These are phyloP conservation scores for Lepidurus couesii DNA, from an alignment of 1,140 invertebrate genomes.

Conservation along the genomic window DNA sequence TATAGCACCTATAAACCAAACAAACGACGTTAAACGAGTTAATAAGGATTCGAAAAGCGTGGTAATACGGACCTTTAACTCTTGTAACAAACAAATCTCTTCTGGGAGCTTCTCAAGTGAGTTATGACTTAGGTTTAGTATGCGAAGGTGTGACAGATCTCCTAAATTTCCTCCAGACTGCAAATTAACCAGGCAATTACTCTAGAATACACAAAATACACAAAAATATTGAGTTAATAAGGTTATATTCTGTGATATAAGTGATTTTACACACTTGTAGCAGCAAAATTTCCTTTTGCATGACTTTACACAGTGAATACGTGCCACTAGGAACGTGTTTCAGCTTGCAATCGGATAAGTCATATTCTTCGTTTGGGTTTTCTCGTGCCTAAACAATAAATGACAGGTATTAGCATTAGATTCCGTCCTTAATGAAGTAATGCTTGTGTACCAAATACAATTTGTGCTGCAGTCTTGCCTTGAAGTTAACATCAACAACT, in stretches of 20 bases:
- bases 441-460: not conserved
- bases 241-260: no score
- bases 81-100: not conserved
- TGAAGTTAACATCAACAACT: not conserved
- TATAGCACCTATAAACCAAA: not conserved
- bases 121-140: constrained; percentile 5
- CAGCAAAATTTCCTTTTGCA: not conserved
- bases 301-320: not conserved
- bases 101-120: not conserved
- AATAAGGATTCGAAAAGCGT: not conserved
- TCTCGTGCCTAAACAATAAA: not conserved
- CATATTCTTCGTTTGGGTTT: not conserved
- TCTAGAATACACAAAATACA: not conserved
- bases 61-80: not conserved
- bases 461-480: not conserved
- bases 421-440: not conserved
- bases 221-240: no score
- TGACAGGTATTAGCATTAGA: not conserved
- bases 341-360: not conserved
- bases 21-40: not conserved
- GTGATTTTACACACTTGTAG: not conserved
- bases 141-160: constrained; percentile 9
- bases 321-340: not conserved
- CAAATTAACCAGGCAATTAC: not conserved
- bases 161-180: not conserved